Evolutionary conservation across 2,113 vertebrate genomes (phyloP).

Genomic region (Pteropus alecto): DNA sequence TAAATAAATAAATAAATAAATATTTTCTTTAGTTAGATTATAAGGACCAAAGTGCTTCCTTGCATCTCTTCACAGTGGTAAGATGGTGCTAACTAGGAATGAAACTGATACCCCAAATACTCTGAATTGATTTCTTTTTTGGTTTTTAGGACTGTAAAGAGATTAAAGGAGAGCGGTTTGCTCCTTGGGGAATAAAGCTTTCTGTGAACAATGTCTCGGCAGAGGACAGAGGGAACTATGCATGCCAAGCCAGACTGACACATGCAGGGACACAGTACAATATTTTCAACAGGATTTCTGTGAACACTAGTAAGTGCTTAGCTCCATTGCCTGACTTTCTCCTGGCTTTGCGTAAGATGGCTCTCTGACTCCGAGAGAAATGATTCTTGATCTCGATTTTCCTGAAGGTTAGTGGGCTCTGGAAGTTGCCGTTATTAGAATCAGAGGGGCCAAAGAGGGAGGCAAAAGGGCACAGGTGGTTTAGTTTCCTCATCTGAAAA

Average conservation of each 20-base stretch:
- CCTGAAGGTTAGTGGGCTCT: not conserved
- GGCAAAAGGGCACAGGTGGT: not conserved
- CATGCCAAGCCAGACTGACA: not conserved
- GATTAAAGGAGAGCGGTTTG: constrained; percentile 22
- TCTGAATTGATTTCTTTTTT: not conserved
- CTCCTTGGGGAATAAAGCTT: not conserved
- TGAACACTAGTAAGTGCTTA: constrained; percentile 39
- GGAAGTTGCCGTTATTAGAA: not conserved
- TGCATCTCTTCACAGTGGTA: not conserved
- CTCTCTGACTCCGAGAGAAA: not conserved
- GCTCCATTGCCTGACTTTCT: not conserved
- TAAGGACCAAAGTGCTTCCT: not conserved
- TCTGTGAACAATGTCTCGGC: not conserved
- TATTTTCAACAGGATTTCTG: constrained; percentile 32
- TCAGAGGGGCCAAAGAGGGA: not conserved
- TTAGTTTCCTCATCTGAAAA: not conserved
- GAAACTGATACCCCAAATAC: not conserved
- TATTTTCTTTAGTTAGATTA: not conserved
- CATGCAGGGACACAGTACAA: not conserved
- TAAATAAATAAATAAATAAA: too few relatives aligned
- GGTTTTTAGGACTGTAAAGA: constrained; percentile 57
- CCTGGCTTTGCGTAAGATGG: not conserved
- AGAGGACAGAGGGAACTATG: constrained; percentile 54
- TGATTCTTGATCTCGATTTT: not conserved
- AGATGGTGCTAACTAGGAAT: not conserved